These are phyloP conservation scores for Styela clava DNA, from an alignment of 23 tunicate species.

Conservation along the genomic window DNA sequence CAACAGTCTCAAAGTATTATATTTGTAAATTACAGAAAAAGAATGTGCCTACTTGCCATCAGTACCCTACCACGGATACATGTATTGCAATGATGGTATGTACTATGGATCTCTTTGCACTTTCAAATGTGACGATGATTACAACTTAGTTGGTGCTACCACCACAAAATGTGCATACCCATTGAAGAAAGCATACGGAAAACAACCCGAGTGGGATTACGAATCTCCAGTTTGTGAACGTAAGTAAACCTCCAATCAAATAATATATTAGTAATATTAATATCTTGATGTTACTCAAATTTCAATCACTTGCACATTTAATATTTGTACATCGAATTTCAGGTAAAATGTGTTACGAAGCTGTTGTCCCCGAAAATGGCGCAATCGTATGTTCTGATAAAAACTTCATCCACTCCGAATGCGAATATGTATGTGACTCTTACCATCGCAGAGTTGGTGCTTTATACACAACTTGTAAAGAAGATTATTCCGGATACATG, in stretches of 20 bases:
- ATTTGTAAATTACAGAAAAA: neutral
- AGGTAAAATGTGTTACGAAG: neutral
- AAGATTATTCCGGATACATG: neutral
- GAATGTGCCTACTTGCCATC: neutral
- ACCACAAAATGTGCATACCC: neutral
- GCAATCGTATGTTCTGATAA: constrained; percentile 9
- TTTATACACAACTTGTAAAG: neutral
- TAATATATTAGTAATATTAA: neutral
- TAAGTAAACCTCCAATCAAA: constrained; percentile 12
- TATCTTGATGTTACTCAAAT: neutral
- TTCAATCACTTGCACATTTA: neutral
- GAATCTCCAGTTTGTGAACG: constrained; percentile 32
- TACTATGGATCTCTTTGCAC: neutral
- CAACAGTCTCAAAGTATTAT: too few relatives aligned
- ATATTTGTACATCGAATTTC: neutral
- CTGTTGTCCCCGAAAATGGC: neutral
- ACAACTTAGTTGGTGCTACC: neutral
- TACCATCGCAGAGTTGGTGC: neutral
- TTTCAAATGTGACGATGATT: neutral
- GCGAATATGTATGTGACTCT: constrained; percentile 16
- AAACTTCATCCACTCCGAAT: constrained; percentile 1
- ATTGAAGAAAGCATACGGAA: neutral
- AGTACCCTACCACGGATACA: neutral
- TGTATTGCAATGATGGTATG: neutral
- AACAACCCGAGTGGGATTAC: constrained; percentile 1